A percentile compares a stretch with the other conserved stretches of the same genome.
phyloP scores from a whole-genome alignment of 2,113 vertebrate species.

The Falco punctatus region DNA sequence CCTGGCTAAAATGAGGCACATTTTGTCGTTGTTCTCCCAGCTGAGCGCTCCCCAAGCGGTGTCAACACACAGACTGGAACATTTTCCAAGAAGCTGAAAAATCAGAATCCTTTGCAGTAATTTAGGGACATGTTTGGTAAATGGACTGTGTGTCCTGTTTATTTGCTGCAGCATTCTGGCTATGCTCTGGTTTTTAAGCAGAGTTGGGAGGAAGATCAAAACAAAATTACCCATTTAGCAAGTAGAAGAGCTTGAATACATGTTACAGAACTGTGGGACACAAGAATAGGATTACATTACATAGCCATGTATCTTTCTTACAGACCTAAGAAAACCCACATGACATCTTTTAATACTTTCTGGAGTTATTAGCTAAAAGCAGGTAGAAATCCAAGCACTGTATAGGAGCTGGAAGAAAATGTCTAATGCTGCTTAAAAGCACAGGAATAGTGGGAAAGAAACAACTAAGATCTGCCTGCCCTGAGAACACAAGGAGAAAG shows the following conservation, averaged over 20 bases:
- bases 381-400: not conserved
- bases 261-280: not conserved
- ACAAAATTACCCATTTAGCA: not conserved
- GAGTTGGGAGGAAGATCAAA: not conserved
- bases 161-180: not conserved
- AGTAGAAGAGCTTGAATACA: not conserved
- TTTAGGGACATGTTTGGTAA: not conserved
- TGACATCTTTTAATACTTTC: not conserved
- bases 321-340: not conserved
- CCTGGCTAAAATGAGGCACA: not conserved
- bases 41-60: not conserved
- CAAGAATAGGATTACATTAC: not conserved
- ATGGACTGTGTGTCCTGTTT: not conserved
- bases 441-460: not conserved
- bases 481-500: not conserved
- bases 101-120: not conserved
- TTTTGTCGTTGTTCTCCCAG: not conserved
- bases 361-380: not conserved
- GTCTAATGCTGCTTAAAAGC: not conserved
- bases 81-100: not conserved
- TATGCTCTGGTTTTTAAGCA: not conserved
- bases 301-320: not conserved
- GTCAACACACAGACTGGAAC: not conserved
- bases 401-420: not conserved
- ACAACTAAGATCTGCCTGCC: not conserved